These are phyloP conservation scores for Cossypha heuglini DNA, from an alignment of 2,797 vertebrate genomes.

Conservation along the genomic window DNA sequence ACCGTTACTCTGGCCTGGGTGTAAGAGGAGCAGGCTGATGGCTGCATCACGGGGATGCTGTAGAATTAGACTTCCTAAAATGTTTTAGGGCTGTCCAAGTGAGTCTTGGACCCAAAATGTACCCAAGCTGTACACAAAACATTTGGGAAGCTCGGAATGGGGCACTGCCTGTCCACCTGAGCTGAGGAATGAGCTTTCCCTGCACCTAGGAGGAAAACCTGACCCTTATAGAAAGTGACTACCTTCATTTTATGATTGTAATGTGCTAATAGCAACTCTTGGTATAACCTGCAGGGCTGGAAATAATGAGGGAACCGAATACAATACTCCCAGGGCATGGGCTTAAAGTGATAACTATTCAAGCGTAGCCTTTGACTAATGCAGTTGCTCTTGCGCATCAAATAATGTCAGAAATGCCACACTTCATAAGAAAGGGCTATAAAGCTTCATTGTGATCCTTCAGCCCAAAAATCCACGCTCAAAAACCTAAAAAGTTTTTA, in stretches of 20 bases:
- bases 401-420: conserved; percentile 71
- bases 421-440: conserved; percentile 56
- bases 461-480: conserved; percentile 42
- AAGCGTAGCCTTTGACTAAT: conserved; percentile 66
- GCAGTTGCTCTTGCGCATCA: conserved; percentile 65
- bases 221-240: conserved; percentile 62
- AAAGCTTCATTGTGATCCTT: conserved; percentile 67
- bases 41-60: not conserved
- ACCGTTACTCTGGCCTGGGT: no score
- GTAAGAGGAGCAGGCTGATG: not conserved
- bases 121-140: not conserved
- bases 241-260: conserved; percentile 45
- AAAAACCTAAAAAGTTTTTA: conserved; percentile 17
- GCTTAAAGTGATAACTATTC: conserved; percentile 68
- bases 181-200: not conserved
- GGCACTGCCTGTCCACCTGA: not conserved
- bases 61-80: not conserved
- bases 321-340: conserved; percentile 61
- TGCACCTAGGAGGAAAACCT: conserved; percentile 7
- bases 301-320: conserved; percentile 67
- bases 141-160: not conserved
- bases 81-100: not conserved
- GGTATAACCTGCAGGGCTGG: conserved; percentile 67
- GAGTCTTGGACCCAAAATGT: not conserved
- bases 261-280: conserved; percentile 58